Conservation (phyloP, 2,888 invertebrate genomes). For the Luperina testacea region DNA sequence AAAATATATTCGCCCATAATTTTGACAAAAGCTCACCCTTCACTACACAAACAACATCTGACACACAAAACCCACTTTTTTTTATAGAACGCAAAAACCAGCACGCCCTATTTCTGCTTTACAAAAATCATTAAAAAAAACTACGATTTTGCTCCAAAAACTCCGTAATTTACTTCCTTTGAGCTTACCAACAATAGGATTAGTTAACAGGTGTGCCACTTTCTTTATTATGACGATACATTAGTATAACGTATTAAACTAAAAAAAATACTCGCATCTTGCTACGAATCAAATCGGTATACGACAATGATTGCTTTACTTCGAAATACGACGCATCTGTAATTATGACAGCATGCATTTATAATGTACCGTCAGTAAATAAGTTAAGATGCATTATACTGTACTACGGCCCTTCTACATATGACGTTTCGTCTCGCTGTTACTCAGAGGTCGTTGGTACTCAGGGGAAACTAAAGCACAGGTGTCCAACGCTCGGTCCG, state of each 20-base stretch:
- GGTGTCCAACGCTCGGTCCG: constrained; percentile 89
- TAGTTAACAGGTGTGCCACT: constrained; percentile 87
- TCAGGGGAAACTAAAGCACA: constrained; percentile 90
- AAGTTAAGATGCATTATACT: constrained; percentile 72
- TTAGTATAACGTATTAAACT: constrained; percentile 86
- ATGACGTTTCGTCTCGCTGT: constrained; percentile 76
- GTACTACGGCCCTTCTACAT: constrained; percentile 69
- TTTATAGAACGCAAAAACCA: constrained; percentile 44
- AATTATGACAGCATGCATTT: constrained; percentile 70
- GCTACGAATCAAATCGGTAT: constrained; percentile 89
- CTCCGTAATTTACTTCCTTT: constrained; percentile 77
- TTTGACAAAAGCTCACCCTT: constrained; percentile 48
- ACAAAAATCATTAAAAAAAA: constrained; percentile 62
- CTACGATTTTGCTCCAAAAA: constrained; percentile 74
- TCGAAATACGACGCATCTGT: constrained; percentile 86
- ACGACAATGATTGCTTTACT: constrained; percentile 89
- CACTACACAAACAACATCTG: constrained; percentile 44
- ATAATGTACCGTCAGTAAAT: constrained; percentile 70
- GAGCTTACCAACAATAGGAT: constrained; percentile 82
- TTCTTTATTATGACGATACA: constrained; percentile 87
- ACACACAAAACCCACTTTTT: constrained; percentile 29
- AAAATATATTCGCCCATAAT: constrained; percentile 17
- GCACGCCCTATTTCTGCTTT: constrained; percentile 49
- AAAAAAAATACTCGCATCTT: constrained; percentile 82
- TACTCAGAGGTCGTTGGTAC: constrained; percentile 89